These are phyloP conservation scores for Gasterosteus aculeatus DNA, from an alignment of 2,113 vertebrate species.

Conservation along the genomic window DNA sequence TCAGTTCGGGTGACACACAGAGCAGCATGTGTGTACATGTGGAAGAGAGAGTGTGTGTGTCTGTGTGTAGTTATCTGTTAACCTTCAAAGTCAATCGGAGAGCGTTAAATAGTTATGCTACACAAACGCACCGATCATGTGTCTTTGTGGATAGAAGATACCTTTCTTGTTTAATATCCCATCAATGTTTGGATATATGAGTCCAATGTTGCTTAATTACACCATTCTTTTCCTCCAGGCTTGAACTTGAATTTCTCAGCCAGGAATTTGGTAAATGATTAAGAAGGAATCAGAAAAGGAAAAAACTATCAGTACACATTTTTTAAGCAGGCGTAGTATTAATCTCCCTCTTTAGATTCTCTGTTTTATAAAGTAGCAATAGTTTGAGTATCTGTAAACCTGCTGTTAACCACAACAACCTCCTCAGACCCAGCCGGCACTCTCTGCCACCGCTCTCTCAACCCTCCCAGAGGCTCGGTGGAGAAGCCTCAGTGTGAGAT, in stretches of 20 bases:
- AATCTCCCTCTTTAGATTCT: background rate
- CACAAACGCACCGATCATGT: background rate
- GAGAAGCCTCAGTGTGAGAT: constrained; percentile 83
- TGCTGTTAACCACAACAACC: background rate
- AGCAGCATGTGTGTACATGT: background rate
- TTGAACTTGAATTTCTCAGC: background rate
- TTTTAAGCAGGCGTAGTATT: background rate
- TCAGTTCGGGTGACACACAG: constrained; percentile 37
- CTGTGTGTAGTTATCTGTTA: background rate
- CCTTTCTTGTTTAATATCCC: background rate
- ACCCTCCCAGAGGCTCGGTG: constrained; percentile 54
- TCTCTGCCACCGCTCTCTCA: constrained; percentile 75
- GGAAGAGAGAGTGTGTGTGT: background rate
- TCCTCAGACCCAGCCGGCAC: constrained; percentile 79
- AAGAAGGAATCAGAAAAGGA: too few species aligned
- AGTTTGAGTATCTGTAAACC: background rate
- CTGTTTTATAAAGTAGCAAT: background rate
- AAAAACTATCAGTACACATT: background rate
- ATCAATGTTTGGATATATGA: background rate
- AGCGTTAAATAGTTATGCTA: background rate
- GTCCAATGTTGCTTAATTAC: background rate
- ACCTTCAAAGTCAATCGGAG: background rate
- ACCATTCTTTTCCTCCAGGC: background rate
- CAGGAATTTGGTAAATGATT: background rate
- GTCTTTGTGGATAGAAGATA: background rate